These are phyloP conservation scores for Tipula lateralis DNA, from an alignment of 2,888 invertebrate genomes.

Conservation along the genomic window DNA sequence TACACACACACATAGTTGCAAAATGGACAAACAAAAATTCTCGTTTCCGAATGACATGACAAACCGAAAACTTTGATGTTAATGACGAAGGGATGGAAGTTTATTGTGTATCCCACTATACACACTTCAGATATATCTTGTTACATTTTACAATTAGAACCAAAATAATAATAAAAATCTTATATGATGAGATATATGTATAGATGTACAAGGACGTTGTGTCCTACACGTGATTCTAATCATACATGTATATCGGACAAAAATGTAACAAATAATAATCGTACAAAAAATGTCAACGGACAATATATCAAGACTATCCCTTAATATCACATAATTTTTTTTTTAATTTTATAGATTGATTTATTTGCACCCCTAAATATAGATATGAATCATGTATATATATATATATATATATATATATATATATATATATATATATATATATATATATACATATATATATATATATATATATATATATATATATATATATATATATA, in stretches of 20 bases:
- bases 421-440: neutral
- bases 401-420: neutral
- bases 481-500: neutral
- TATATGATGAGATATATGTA: neutral
- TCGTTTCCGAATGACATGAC: neutral
- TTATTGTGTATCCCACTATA: neutral
- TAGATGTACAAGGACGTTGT: neutral
- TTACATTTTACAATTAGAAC: neutral
- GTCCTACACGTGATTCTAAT: slow-evolving; percentile 19
- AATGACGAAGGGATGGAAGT: neutral
- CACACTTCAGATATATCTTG: neutral
- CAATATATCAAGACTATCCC: neutral
- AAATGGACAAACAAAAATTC: neutral
- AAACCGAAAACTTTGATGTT: neutral
- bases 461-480: neutral
- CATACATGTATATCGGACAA: neutral
- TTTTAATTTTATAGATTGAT: slow-evolving; percentile 12
- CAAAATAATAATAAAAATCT: neutral
- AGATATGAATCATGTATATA: neutral
- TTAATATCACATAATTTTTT: neutral
- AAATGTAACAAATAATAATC: neutral
- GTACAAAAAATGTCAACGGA: neutral
- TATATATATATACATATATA: neutral
- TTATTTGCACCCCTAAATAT: neutral
- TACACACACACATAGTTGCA: neutral